phyloP scores from a whole-genome alignment of 2,888 invertebrate species.

The Eupithecia exiguata region DNA sequence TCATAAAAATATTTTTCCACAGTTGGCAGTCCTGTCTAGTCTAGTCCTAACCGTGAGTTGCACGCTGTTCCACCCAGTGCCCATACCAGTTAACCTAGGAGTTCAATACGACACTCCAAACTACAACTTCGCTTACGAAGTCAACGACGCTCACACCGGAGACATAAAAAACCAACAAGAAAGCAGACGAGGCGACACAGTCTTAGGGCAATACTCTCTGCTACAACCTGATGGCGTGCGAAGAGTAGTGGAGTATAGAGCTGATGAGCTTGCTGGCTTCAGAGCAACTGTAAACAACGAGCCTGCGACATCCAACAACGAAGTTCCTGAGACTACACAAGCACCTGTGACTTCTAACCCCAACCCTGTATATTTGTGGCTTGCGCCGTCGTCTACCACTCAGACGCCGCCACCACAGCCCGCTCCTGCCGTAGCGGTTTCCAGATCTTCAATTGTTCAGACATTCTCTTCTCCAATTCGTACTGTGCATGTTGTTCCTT shows the following conservation, averaged over 20 bases:
- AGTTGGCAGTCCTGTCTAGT: conserved; percentile 48
- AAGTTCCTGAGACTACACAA: conserved; percentile 33
- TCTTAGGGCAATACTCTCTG: conserved; percentile 82
- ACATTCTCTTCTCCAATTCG: conserved; percentile 51
- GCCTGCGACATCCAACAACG: conserved; percentile 21
- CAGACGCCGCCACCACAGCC: conserved; percentile 48
- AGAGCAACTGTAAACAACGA: conserved; percentile 80
- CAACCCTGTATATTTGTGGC: conserved; percentile 43
- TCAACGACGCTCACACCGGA: conserved; percentile 81
- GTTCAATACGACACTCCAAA: conserved; percentile 62
- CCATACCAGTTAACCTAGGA: conserved; percentile 48
- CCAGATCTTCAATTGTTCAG: conserved; percentile 66
- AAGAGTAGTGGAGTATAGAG: conserved; percentile 82
- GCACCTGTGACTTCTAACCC: conserved; percentile 38
- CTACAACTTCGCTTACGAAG: conserved; percentile 83
- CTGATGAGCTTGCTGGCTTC: conserved; percentile 81
- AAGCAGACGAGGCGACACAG: conserved; percentile 76
- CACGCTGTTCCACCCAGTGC: conserved; percentile 65
- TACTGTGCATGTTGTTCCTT: not conserved
- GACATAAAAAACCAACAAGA: conserved; percentile 83
- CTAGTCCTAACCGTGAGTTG: conserved; percentile 66
- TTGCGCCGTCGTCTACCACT: conserved; percentile 49
- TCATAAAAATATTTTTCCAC: conserved; percentile 9
- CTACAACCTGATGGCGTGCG: conserved; percentile 82
- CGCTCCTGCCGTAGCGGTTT: conserved; percentile 61